These are phyloP conservation scores for Semotilus atromaculatus DNA, from an alignment of 2,797 vertebrate genomes.

Conservation along the genomic window DNA sequence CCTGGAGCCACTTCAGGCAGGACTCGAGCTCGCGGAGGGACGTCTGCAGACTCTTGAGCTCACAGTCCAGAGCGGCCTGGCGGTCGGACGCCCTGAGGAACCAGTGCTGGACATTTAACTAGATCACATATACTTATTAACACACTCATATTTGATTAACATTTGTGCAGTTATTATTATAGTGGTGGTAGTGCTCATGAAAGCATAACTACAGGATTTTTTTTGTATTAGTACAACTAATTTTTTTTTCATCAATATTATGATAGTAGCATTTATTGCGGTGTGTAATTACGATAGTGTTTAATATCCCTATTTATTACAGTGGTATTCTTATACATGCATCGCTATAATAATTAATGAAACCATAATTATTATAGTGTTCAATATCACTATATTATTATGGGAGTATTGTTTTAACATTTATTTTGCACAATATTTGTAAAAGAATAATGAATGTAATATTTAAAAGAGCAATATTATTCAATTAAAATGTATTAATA, in stretches of 20 bases:
- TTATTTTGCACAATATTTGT: not conserved
- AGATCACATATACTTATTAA: not conserved
- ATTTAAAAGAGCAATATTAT: not conserved
- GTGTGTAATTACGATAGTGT: not conserved
- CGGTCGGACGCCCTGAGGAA: constrained; percentile 86
- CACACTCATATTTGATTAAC: not conserved
- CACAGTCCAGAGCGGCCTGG: constrained; percentile 85
- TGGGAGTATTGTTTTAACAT: not conserved
- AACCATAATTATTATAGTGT: not conserved
- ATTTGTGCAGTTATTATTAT: too few species aligned
- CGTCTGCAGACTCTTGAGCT: constrained; percentile 85
- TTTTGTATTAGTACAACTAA: too few species aligned
- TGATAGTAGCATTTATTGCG: not conserved
- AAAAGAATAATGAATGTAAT: not conserved
- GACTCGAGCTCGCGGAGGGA: constrained; percentile 89
- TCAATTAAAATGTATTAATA: not conserved
- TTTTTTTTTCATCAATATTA: too few species aligned
- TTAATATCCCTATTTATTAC: too few species aligned
- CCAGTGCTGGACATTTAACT: not conserved
- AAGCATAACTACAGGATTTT: not conserved
- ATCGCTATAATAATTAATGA: too few species aligned
- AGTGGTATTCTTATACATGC: too few species aligned
- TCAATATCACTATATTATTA: not conserved
- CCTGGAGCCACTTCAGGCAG: constrained; percentile 96
- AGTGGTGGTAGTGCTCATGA: not conserved